phyloP scores from a whole-genome alignment of 2,113 vertebrate genomes.

The Pituophis catenifer region DNA sequence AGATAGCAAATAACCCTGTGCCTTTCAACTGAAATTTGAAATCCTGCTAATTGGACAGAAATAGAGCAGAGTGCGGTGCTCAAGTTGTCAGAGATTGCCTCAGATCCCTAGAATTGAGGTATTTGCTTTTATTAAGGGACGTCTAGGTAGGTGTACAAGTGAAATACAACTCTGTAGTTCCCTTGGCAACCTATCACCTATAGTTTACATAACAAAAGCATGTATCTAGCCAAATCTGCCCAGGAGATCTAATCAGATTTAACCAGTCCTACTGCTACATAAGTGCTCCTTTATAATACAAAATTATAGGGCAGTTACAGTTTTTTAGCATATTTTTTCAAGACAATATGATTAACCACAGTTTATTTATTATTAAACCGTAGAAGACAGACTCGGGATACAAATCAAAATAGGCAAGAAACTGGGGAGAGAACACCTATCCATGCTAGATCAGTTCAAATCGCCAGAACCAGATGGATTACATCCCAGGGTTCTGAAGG shows the following conservation, averaged over 20 bases:
- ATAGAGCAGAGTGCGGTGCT: background rate
- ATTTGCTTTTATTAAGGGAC: background rate
- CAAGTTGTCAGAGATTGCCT: background rate
- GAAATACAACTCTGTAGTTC: background rate
- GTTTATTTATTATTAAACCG: background rate
- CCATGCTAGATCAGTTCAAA: background rate
- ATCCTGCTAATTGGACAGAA: background rate
- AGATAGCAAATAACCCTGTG: background rate
- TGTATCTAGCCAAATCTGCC: background rate
- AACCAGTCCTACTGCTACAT: background rate
- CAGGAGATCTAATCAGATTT: background rate
- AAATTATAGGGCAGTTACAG: background rate
- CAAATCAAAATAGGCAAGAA: background rate
- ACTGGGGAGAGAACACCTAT: background rate
- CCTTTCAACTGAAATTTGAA: background rate
- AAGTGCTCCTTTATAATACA: background rate
- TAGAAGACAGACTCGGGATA: background rate
- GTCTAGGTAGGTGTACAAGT: background rate
- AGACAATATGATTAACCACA: background rate
- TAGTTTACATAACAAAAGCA: conserved; percentile 2
- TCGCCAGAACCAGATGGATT: background rate
- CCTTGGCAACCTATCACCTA: background rate
- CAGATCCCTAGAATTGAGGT: background rate
- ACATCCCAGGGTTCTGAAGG: background rate
- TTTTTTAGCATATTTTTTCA: background rate